These are phyloP conservation scores for Spodoptera picta DNA, from an alignment of 2,888 invertebrate genomes.

Conservation along the genomic window DNA sequence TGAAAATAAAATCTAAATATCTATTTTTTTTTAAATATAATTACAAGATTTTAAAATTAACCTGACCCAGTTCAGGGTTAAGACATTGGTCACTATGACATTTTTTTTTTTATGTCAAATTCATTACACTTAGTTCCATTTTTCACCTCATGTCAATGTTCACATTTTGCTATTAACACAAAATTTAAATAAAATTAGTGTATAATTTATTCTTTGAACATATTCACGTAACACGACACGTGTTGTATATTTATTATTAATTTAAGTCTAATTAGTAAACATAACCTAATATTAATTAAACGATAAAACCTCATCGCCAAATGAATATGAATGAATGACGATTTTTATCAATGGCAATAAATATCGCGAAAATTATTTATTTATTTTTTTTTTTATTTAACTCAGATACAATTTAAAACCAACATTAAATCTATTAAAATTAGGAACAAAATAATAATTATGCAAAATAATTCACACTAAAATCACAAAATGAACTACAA, in stretches of 20 bases:
- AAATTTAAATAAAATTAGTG: too few relatives aligned
- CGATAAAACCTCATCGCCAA: conserved; percentile 27
- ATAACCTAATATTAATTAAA: conserved; percentile 34
- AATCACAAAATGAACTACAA: too few relatives aligned
- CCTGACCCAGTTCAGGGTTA: not conserved
- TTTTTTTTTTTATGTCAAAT: not conserved
- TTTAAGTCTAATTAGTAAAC: conserved; percentile 43
- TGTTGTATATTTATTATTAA: conserved; percentile 37
- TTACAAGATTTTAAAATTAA: conserved; percentile 1
- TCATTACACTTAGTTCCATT: conserved; percentile 1
- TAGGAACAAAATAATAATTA: too few relatives aligned
- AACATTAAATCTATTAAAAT: too few relatives aligned
- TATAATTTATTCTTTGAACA: conserved; percentile 19
- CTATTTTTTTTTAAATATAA: too few relatives aligned
- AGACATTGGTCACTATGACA: not conserved
- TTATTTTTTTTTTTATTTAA: too few relatives aligned
- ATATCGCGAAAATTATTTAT: too few relatives aligned
- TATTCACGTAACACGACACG: conserved; percentile 6
- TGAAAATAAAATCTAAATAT: not conserved
- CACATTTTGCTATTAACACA: too few relatives aligned
- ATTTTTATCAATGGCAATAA: too few relatives aligned
- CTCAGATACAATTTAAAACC: too few relatives aligned
- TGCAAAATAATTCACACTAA: too few relatives aligned
- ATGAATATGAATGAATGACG: conserved; percentile 16
- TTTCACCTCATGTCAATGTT: not conserved